These are phyloP conservation scores for Liparis tanakae DNA, from an alignment of 2,797 vertebrate genomes.

Conservation along the genomic window DNA sequence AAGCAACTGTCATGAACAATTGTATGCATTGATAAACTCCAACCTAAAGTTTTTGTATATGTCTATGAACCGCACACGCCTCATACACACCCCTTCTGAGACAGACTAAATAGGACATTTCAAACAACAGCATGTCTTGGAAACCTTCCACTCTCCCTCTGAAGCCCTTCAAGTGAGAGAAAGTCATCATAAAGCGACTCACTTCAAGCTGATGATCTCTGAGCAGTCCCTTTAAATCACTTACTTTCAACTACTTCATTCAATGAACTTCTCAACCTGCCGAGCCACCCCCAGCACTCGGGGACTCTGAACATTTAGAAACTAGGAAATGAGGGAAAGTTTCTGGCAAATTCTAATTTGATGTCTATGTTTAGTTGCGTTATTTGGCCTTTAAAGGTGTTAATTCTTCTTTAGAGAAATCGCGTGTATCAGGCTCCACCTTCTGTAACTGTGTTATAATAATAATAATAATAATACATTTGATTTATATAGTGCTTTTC, in stretches of 20 bases:
- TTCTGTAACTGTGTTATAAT: constrained; percentile 28
- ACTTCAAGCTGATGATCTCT: constrained; percentile 22
- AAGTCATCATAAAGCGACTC: constrained; percentile 19
- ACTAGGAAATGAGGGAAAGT: constrained; percentile 26
- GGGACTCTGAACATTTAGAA: constrained; percentile 24
- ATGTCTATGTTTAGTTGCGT: constrained; percentile 29
- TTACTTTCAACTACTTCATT: constrained; percentile 32
- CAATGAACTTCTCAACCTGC: constrained; percentile 51
- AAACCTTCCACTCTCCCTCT: constrained; percentile 9
- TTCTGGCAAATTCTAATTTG: constrained; percentile 16
- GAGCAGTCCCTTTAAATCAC: constrained; percentile 29
- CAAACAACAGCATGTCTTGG: not conserved
- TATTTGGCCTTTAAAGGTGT: constrained; percentile 27
- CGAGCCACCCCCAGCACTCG: constrained; percentile 29
- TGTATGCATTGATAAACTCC: constrained; percentile 7
- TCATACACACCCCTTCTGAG: constrained; percentile 1
- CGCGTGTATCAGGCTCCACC: constrained; percentile 24
- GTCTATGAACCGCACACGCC: not conserved
- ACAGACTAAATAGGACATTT: constrained; percentile 3
- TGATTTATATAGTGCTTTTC: no score
- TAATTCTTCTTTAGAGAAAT: constrained; percentile 45
- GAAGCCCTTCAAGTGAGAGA: constrained; percentile 22
- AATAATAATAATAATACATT: no score
- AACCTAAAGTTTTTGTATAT: not conserved
- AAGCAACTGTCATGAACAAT: constrained; percentile 8